Percentiles rank a stretch among this genome's conserved stretches.
Evolutionary conservation across 2,888 invertebrate species (phyloP).

Genomic region (Seladonia tumulorum): DNA sequence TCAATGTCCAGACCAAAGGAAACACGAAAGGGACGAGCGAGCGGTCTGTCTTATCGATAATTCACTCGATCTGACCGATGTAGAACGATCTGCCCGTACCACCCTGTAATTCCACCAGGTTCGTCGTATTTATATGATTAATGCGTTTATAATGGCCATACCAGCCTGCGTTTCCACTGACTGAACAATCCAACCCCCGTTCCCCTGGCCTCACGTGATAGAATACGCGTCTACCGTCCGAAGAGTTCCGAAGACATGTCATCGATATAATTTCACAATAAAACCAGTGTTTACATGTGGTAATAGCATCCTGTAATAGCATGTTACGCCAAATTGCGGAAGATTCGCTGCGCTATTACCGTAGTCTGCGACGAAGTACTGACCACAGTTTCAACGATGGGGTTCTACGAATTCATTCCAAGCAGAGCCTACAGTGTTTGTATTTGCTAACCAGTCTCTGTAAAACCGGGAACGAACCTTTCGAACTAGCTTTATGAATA

Average conservation of each 20-base stretch:
- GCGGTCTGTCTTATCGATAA: conserved; percentile 81
- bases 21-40: conserved; percentile 70
- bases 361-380: neutral
- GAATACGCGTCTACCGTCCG: conserved; percentile 31
- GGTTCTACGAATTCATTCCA: neutral
- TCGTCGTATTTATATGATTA: conserved; percentile 77
- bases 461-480: neutral
- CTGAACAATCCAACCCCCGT: conserved; percentile 45
- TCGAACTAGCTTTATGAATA: neutral
- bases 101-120: conserved; percentile 54
- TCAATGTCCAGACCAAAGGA: conserved; percentile 70
- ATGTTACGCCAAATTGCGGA: conserved; percentile 2
- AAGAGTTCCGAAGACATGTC: conserved; percentile 31
- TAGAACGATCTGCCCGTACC: conserved; percentile 52
- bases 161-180: conserved; percentile 59
- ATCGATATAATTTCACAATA: conserved; percentile 11
- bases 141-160: conserved; percentile 77
- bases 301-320: neutral
- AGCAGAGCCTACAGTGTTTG: neutral
- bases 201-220: conserved; percentile 33
- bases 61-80: conserved; percentile 78
- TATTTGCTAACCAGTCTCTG: neutral
- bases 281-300: conserved; percentile 1
- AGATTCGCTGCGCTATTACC: conserved; percentile 8
- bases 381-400: neutral